phyloP scores from a whole-genome alignment of 2,888 invertebrate genomes.

The Malthinus flaveolus region DNA sequence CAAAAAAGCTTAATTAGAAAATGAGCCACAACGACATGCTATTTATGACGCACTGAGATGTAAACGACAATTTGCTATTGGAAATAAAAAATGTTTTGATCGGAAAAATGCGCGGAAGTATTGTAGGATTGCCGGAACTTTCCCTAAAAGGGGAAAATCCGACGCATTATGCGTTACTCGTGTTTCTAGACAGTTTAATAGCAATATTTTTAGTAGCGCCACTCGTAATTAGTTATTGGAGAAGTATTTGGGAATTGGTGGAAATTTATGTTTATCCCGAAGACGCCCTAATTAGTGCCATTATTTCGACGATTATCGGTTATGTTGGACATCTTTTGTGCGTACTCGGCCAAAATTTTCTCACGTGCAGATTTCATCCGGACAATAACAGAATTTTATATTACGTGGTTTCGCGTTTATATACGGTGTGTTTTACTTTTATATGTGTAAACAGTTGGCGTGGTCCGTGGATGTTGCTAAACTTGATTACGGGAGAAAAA shows the following conservation, averaged over 20 bases:
- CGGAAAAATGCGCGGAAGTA: constrained; percentile 67
- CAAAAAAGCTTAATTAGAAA: constrained; percentile 5
- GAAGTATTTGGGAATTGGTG: constrained; percentile 82
- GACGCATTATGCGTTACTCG: constrained; percentile 61
- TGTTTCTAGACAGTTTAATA: constrained; percentile 71
- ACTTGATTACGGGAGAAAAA: constrained; percentile 68
- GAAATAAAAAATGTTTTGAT: background rate
- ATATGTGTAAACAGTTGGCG: constrained; percentile 89
- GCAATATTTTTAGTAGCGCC: constrained; percentile 76
- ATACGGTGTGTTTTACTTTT: constrained; percentile 75
- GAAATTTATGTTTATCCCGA: constrained; percentile 71
- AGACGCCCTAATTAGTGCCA: constrained; percentile 63
- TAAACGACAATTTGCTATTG: background rate
- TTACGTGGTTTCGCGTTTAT: constrained; percentile 71
- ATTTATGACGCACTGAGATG: background rate
- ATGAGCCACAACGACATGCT: background rate
- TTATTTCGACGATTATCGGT: constrained; percentile 71
- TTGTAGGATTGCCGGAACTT: constrained; percentile 64
- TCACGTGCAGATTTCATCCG: constrained; percentile 65
- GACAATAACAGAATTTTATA: constrained; percentile 70
- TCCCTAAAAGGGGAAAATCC: constrained; percentile 61
- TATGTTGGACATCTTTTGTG: constrained; percentile 70
- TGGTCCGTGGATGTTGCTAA: constrained; percentile 79
- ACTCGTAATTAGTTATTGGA: constrained; percentile 83
- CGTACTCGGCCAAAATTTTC: constrained; percentile 67